Percentiles rank a stretch among this genome's conserved stretches.
Conservation (phyloP, 2,797 vertebrate genomes). For the Peromyscus attwateri region DNA sequence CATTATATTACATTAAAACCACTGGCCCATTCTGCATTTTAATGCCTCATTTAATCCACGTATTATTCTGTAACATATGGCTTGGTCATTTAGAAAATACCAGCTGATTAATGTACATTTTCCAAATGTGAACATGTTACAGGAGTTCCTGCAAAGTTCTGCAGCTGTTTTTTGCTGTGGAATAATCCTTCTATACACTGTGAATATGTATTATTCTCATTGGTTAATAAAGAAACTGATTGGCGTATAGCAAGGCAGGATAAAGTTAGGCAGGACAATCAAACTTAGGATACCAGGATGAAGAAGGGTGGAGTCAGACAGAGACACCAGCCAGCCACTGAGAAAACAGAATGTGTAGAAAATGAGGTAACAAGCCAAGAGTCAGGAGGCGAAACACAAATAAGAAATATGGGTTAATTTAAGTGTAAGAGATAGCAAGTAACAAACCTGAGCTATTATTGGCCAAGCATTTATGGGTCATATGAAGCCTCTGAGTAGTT, state of each 20-base stretch:
- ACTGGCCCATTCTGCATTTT: background rate
- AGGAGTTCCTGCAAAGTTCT: background rate
- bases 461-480: background rate
- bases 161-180: background rate
- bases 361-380: background rate
- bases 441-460: background rate
- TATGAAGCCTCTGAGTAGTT: background rate
- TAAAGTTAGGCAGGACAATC: background rate
- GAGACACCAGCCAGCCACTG: background rate
- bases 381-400: background rate
- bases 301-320: background rate
- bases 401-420: background rate
- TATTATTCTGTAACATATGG: slow-evolving; percentile 18
- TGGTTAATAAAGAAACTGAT: background rate
- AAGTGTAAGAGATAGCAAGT: background rate
- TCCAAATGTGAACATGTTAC: slow-evolving; percentile 6
- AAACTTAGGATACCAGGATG: background rate
- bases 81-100: slow-evolving; percentile 1
- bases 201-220: background rate
- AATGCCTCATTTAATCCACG: background rate
- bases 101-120: background rate
- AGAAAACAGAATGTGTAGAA: background rate
- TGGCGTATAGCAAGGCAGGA: background rate
- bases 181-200: background rate
- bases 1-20: background rate